A percentile compares a stretch with the other conserved stretches of the same genome.
Conservation (phyloP, 2,113 vertebrate species). For the Gopherus flavomarginatus region DNA sequence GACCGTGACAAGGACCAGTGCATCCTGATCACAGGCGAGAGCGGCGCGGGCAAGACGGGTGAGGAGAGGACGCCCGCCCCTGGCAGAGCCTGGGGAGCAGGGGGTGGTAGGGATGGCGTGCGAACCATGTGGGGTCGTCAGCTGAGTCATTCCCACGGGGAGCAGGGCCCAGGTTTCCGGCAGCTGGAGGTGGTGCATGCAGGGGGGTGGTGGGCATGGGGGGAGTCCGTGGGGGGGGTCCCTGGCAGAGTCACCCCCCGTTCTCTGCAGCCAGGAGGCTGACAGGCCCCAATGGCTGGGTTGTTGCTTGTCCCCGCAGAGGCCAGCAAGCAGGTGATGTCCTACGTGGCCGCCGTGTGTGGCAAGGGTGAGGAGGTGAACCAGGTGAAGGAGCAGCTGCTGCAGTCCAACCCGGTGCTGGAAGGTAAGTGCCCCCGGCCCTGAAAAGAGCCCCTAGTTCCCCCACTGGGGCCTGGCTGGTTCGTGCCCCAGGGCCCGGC, state of each 20-base stretch:
- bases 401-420: constrained; percentile 85
- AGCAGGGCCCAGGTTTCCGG: background rate
- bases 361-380: constrained; percentile 83
- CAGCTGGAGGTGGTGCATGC: background rate
- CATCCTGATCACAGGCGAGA: constrained; percentile 85
- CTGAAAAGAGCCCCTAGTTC: background rate
- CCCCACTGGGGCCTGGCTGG: too few species aligned
- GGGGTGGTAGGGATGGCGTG: rapidly evolving
- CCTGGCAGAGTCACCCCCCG: too few species aligned
- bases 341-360: constrained; percentile 83
- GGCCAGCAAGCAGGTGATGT: constrained; percentile 88
- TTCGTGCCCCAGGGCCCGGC: rapidly evolving
- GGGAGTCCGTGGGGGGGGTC: background rate
- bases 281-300: background rate
- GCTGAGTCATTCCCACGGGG: background rate
- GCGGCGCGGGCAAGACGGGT: constrained; percentile 85
- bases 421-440: constrained; percentile 72
- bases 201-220: too few species aligned
- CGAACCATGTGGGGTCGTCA: rapidly evolving
- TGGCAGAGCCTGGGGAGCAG: rapidly evolving
- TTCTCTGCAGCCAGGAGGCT: background rate
- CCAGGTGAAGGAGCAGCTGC: constrained; percentile 85
- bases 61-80: rapidly evolving
- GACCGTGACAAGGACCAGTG: constrained; percentile 82
- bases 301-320: constrained; percentile 56